These are phyloP conservation scores for Leucophenga maculata DNA, from an alignment of 2,888 invertebrate genomes.

Conservation along the genomic window DNA sequence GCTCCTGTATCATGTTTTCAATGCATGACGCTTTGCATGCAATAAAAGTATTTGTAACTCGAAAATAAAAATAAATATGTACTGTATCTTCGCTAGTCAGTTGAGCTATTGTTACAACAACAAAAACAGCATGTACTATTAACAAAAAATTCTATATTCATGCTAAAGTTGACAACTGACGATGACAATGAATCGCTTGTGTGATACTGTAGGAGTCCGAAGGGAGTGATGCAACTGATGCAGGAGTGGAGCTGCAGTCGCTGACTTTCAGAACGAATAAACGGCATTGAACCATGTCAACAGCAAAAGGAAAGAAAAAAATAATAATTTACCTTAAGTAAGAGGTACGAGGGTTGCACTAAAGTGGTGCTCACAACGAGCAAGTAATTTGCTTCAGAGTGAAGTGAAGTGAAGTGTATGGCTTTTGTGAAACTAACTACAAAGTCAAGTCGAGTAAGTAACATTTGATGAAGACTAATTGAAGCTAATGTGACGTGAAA, in stretches of 20 bases:
- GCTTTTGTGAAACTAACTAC: too few relatives aligned
- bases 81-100: neutral
- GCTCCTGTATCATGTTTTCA: neutral
- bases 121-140: neutral
- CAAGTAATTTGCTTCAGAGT: too few relatives aligned
- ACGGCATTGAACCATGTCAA: conserved; percentile 5
- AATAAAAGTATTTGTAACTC: neutral
- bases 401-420: too few relatives aligned
- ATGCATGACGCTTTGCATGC: neutral
- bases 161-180: conserved; percentile 35
- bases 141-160: conserved; percentile 18
- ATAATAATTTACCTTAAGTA: too few relatives aligned
- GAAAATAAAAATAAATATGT: neutral
- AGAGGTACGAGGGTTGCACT: too few relatives aligned
- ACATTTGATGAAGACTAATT: conserved; percentile 61
- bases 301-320: neutral
- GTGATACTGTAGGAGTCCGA: conserved; percentile 23
- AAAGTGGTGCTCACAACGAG: too few relatives aligned
- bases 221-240: too few relatives aligned
- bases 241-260: neutral
- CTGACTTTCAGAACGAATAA: neutral
- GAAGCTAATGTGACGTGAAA: conserved; percentile 56
- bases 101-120: conserved; percentile 11
- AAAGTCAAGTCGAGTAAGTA: conserved; percentile 17
- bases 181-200: conserved; percentile 36